Base-by-base conservation (phyloP, 2,888 invertebrate species). In the Liodrosophila aerea region DNA sequence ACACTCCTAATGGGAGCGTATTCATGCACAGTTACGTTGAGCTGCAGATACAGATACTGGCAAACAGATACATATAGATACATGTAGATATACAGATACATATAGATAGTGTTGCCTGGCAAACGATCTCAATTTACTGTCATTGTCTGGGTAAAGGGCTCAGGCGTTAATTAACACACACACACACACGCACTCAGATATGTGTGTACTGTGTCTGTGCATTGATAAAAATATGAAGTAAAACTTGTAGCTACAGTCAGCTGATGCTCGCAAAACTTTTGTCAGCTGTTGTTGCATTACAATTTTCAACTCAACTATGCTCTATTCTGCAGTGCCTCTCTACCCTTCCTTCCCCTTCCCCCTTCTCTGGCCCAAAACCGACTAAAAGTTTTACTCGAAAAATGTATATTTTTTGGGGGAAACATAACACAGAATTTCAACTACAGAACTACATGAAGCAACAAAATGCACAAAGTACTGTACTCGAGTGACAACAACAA, bases 251-350 rank as follows among this genome's bases (percentile, higher is more conserved):
- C 30, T 27, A 15, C 37, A 67, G 52, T 50, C 73, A 69, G 47
- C 63, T 73, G 69, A 67, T 63, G 50, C 43, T 36, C 22, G 7
- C 30, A 40, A 51, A 66, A 65, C 47, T 37, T 50, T 68, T 63
- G 61, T 52, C 73, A 61, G 49, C 41, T 60, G 59, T 46, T 34
- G 60, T 45, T 54, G 76, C 54, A 76, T 58, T 69, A 69, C 61
- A 83, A 73, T 76, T 69, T 60, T 59, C 62, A 73, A 57, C 51
- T 64, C 73, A 76, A 76, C 58, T 68, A 73, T 53, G 63, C 61
- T 67, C 63, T 71, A 68, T 51, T 63, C 9, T 51, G n/a, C 8
- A 50, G 40, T n/a, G n/a, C n/a, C n/a, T n/a, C n/a, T n/a, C n/a
- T n/a, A n/a, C n/a, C n/a, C n/a, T n/a, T n/a, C n/a, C n/a, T 9